Conservation (phyloP, 2,888 invertebrate species). For the Trichopria drosophilae region DNA sequence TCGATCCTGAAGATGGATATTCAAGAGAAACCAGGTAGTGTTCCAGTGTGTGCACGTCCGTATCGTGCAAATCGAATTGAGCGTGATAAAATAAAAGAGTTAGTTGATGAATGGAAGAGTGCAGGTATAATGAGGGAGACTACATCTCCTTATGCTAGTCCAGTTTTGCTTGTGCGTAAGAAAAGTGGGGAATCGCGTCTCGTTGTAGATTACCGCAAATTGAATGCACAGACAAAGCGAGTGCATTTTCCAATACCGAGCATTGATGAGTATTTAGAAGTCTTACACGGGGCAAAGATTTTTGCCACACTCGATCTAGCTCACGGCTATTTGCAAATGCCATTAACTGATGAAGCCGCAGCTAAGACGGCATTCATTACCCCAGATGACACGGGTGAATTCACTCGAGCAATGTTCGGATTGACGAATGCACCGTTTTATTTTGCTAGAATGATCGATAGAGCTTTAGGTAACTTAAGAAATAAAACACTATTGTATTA, state of each 20-base stretch:
- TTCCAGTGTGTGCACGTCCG: constrained; percentile 17
- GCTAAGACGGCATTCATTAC: constrained; percentile 36
- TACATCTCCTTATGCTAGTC: constrained; percentile 30
- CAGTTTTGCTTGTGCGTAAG: constrained; percentile 31
- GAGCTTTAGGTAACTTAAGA: constrained; percentile 14
- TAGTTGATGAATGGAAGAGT: constrained; percentile 29
- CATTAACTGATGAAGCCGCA: constrained; percentile 24
- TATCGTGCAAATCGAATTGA: constrained; percentile 18
- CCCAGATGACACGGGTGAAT: constrained; percentile 39
- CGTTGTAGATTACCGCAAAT: constrained; percentile 32
- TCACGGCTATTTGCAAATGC: constrained; percentile 33
- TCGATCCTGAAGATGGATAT: constrained; percentile 28
- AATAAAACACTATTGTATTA: constrained; percentile 25
- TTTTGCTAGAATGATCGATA: constrained; percentile 36
- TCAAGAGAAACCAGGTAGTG: constrained; percentile 3
- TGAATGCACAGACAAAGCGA: constrained; percentile 26
- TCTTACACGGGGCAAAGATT: constrained; percentile 7
- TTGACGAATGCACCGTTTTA: constrained; percentile 41
- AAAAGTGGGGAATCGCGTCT: constrained; percentile 31
- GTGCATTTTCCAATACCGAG: constrained; percentile 26
- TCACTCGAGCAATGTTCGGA: constrained; percentile 40
- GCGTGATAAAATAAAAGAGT: constrained; percentile 23
- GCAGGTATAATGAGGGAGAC: constrained; percentile 30
- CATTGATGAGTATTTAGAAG: constrained; percentile 29
- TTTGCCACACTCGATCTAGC: constrained; percentile 20